phyloP scores from a whole-genome alignment of 2,888 invertebrate species.

The Leptinotarsa rubiginosa region DNA sequence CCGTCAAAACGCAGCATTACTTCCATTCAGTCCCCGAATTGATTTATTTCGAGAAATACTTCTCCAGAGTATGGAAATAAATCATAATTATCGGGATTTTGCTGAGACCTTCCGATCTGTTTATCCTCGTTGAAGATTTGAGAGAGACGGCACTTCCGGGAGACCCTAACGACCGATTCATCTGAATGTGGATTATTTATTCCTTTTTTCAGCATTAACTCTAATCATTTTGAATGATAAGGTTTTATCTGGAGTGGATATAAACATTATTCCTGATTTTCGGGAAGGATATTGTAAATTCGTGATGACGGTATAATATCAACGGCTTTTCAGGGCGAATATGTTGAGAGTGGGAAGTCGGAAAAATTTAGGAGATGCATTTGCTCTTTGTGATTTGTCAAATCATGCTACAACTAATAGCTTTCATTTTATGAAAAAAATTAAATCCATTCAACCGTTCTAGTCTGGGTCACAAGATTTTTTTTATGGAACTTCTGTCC shows the following conservation, averaged over 20 bases:
- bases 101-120: slow-evolving; percentile 49
- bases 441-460: no score
- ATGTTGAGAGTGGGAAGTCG: no score
- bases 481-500: no score
- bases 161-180: slow-evolving; percentile 63
- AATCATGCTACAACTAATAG: no score
- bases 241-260: slow-evolving; percentile 61
- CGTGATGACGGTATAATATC: slow-evolving; percentile 19
- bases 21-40: slow-evolving; percentile 30
- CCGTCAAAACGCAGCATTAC: slow-evolving; percentile 10
- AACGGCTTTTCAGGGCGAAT: not conserved
- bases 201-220: slow-evolving; percentile 62
- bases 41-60: slow-evolving; percentile 44
- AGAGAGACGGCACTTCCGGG: slow-evolving; percentile 54
- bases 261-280: slow-evolving; percentile 63
- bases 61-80: slow-evolving; percentile 46
- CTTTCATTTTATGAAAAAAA: no score
- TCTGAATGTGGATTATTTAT: slow-evolving; percentile 65
- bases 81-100: slow-evolving; percentile 52
- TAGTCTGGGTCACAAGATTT: no score
- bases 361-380: no score
- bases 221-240: slow-evolving; percentile 64
- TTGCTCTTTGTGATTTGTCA: no score
- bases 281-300: slow-evolving; percentile 38
- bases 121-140: slow-evolving; percentile 54